Evolutionary conservation across 2,113 vertebrate genomes (phyloP), one percentile per base, ranked within the genome.

Genomic region (Gallinago media): DNA sequence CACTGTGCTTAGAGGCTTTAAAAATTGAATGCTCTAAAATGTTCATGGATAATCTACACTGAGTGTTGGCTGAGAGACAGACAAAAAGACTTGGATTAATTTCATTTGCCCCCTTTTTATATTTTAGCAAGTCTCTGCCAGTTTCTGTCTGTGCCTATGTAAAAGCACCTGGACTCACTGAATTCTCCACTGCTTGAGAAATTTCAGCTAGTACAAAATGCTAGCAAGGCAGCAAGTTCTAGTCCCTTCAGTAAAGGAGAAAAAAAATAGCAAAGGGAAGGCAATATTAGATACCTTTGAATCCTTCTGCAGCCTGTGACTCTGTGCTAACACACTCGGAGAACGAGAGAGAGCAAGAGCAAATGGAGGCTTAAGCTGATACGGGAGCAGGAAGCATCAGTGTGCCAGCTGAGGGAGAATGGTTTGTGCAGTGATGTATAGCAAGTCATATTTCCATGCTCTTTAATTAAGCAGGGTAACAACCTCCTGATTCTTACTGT

Each of bases 171-270:
- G 46, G 29, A 46, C 12, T 65, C 12, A 2, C 11, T 27, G 52
- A 77, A 74, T 52, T 21, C 27, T 79, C 22, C 11, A 22, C 31
- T 76, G 26, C 40, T 66, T 50, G 59, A 63, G 47, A 46, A 62
- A 34, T 50, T 38, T 46, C 63, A 50, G 58, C 31, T 46, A 9
- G 52, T 40, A 29, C 23, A 34, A 77, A 74, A 34, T 23, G 19
- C 21, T n/a, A 8, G 10, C 7, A 44, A 31, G 34, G 15, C 18
- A 81, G 6, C 16, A 49, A 58, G 13, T 78, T 68, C 32, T 75
- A 22, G 25, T 21, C 19, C 50, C 0, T 5, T 22, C 4, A 6
- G 3, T 10, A 12, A 21, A 23, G 38, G 11, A 4, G 40, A 42
- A 23, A 26, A 32, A 84, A 23, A 34, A 34, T 8, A 22, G 32